Conservation (phyloP, 2,888 invertebrate species). For the Carterocephalus palaemon region DNA sequence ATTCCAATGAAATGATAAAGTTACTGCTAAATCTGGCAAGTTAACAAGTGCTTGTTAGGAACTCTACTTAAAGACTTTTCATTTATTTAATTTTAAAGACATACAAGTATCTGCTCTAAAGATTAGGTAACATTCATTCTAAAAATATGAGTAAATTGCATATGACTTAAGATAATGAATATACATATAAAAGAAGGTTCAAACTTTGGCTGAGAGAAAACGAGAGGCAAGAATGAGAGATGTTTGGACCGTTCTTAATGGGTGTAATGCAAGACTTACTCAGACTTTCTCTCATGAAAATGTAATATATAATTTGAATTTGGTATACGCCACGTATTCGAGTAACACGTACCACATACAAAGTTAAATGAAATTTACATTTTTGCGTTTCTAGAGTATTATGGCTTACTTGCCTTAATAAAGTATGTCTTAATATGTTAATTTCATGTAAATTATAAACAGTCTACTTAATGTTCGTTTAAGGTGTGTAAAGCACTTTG, state of each 20-base stretch:
- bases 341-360: not conserved
- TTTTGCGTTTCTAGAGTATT: not conserved
- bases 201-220: not conserved
- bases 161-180: constrained; percentile 1
- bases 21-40: too few relatives aligned
- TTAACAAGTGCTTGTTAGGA: too few relatives aligned
- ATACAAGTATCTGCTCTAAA: not conserved
- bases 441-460: too few relatives aligned
- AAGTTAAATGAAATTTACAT: constrained; percentile 7
- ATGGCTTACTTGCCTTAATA: too few relatives aligned
- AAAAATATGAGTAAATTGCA: constrained; percentile 3
- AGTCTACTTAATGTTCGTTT: too few relatives aligned
- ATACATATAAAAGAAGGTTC: not conserved
- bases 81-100: not conserved
- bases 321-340: constrained; percentile 1
- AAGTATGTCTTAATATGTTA: too few relatives aligned
- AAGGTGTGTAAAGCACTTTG: too few relatives aligned
- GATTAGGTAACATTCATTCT: constrained; percentile 1
- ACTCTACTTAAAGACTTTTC: too few relatives aligned
- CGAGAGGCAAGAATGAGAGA: not conserved
- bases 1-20: too few relatives aligned
- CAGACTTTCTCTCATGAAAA: constrained; percentile 3
- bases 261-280: constrained; percentile 8
- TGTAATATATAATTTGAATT: constrained; percentile 11
- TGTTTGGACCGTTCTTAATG: constrained; percentile 7